Evolutionary conservation across 1,140 invertebrate species (phyloP).

Genomic region (Drosophila ohnishii): DNA sequence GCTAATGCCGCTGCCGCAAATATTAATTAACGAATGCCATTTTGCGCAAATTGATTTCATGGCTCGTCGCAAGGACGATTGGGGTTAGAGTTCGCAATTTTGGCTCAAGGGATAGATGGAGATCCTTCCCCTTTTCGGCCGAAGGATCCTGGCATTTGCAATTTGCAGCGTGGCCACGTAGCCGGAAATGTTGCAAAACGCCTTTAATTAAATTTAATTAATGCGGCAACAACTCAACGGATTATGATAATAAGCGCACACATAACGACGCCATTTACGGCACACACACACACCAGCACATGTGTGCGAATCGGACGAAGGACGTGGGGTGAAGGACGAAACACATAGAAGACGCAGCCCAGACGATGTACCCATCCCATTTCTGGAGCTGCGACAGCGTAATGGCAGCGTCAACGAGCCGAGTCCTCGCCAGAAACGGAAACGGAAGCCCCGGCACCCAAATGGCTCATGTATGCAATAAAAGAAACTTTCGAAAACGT

Average conservation of each 20-base stretch:
- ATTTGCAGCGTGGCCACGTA: conserved; percentile 73
- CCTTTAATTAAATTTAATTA: conserved; percentile 83
- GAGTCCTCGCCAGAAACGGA: conserved; percentile 57
- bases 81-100: conserved; percentile 18
- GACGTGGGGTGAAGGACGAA: not conserved
- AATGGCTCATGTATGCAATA: conserved; percentile 83
- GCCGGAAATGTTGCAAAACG: conserved; percentile 73
- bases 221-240: conserved; percentile 79
- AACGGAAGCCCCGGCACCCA: conserved; percentile 72
- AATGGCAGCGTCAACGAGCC: conserved; percentile 78
- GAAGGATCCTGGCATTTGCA: conserved; percentile 39
- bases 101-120: not conserved
- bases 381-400: conserved; percentile 62
- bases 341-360: conserved; percentile 16
- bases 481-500: conserved; percentile 82
- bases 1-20: conserved; percentile 56
- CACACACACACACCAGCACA: conserved; percentile 47
- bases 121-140: not conserved
- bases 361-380: conserved; percentile 57
- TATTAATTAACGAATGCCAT: conserved; percentile 69
- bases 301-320: conserved; percentile 33
- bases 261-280: conserved; percentile 72
- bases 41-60: conserved; percentile 69
- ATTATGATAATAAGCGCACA: conserved; percentile 82
- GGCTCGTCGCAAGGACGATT: conserved; percentile 22